These are phyloP conservation scores for Periophthalmus modestus DNA, from an alignment of 2,113 vertebrate genomes.

Conservation along the genomic window DNA sequence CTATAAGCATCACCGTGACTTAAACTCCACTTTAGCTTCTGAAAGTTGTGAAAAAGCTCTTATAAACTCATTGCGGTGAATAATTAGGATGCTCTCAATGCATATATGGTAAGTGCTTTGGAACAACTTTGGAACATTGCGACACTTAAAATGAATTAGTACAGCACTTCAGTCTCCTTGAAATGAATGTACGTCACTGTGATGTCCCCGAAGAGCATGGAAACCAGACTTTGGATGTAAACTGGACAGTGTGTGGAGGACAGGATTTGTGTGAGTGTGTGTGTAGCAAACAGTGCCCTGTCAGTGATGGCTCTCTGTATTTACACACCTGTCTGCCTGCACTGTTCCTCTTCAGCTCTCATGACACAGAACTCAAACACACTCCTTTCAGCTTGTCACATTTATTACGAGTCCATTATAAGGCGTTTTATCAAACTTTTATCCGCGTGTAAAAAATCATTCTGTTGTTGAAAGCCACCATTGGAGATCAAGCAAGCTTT, in stretches of 20 bases:
- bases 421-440: constrained; percentile 52
- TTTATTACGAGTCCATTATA: constrained; percentile 73
- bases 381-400: constrained; percentile 24
- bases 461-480: constrained; percentile 24
- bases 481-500: constrained; percentile 28
- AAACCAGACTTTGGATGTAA: not conserved
- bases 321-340: constrained; percentile 21
- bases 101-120: no score
- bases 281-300: not conserved
- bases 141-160: no score
- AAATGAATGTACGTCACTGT: no score
- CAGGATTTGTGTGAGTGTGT: not conserved
- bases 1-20: no score
- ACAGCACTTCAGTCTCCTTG: no score
- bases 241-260: not conserved
- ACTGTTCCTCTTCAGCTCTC: constrained; percentile 14
- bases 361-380: constrained; percentile 29
- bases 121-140: no score
- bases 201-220: no score
- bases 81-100: no score
- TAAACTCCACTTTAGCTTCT: no score
- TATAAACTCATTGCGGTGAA: no score
- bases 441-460: constrained; percentile 42
- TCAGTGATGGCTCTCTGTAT: constrained; percentile 27
- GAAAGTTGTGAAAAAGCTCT: no score